phyloP scores from a whole-genome alignment of 2,113 vertebrate genomes.

The Craseonycteris thonglongyai region DNA sequence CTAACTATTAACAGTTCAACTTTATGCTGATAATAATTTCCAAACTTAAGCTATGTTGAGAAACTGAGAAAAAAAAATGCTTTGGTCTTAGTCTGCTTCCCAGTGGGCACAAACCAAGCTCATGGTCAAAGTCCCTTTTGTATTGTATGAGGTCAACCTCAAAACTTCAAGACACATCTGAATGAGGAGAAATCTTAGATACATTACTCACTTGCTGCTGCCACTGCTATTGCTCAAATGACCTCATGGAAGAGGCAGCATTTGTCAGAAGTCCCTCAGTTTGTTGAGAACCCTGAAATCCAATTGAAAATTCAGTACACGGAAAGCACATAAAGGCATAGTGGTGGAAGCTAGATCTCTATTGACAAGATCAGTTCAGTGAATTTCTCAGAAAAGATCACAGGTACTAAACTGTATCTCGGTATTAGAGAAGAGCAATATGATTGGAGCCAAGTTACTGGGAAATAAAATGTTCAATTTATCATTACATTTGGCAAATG shows the following conservation, averaged over 20 bases:
- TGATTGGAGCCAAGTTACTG: neutral
- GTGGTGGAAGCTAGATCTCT: neutral
- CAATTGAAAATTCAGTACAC: neutral
- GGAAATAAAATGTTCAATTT: slow-evolving; percentile 48
- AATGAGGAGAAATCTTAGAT: neutral
- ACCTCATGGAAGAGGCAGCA: neutral
- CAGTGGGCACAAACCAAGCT: neutral
- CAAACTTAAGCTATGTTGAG: neutral
- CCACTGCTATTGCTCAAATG: neutral
- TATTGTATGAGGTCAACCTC: neutral
- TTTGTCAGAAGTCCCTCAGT: neutral
- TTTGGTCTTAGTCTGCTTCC: neutral
- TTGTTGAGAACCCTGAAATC: neutral
- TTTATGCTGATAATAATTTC: neutral
- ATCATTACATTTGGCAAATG: slow-evolving; percentile 19
- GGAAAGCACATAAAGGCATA: neutral
- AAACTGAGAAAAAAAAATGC: neutral
- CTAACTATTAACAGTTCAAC: slow-evolving; percentile 1
- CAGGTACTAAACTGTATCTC: neutral
- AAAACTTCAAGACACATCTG: neutral
- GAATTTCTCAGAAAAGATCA: neutral
- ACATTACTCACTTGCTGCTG: neutral
- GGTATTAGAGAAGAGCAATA: neutral
- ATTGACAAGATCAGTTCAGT: neutral
- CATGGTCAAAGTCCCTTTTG: neutral